Conservation (phyloP, 2,113 vertebrate species). For the Aviceda subcristata region DNA sequence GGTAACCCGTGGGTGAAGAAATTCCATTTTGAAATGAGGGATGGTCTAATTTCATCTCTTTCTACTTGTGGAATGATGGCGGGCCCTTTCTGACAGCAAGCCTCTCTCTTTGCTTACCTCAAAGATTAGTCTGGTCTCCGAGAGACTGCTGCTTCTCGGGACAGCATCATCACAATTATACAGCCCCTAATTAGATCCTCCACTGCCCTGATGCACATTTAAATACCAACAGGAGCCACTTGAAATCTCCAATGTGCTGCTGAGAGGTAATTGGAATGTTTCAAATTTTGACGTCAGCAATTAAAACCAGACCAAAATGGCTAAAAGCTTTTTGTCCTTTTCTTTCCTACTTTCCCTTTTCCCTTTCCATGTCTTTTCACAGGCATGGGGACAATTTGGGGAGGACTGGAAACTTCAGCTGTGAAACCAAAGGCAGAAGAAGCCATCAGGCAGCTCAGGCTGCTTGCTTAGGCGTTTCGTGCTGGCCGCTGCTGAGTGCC, state of each 20-base stretch:
- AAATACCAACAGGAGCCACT: not conserved
- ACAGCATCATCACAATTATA: not conserved
- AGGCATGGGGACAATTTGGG: not conserved
- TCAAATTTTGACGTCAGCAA: not conserved
- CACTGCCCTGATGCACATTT: not conserved
- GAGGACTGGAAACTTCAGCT: not conserved
- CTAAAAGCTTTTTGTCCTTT: not conserved
- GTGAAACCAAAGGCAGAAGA: not conserved
- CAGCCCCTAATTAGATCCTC: not conserved
- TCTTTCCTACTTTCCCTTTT: not conserved
- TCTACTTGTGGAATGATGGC: not conserved
- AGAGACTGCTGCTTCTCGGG: fast-evolving
- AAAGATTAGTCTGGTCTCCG: not conserved
- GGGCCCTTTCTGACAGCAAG: not conserved
- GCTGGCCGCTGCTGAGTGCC: not conserved
- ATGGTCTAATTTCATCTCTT: not conserved
- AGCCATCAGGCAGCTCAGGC: not conserved
- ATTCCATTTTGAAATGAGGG: not conserved
- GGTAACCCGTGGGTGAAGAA: not conserved
- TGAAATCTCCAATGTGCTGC: not conserved
- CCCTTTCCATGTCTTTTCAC: fast-evolving
- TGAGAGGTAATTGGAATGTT: not conserved
- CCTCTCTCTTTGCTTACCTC: not conserved
- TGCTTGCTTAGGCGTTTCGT: not conserved
- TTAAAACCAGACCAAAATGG: not conserved